These are phyloP conservation scores for Caradrina clavipalpis DNA, from an alignment of 2,888 invertebrate species.

Conservation along the genomic window DNA sequence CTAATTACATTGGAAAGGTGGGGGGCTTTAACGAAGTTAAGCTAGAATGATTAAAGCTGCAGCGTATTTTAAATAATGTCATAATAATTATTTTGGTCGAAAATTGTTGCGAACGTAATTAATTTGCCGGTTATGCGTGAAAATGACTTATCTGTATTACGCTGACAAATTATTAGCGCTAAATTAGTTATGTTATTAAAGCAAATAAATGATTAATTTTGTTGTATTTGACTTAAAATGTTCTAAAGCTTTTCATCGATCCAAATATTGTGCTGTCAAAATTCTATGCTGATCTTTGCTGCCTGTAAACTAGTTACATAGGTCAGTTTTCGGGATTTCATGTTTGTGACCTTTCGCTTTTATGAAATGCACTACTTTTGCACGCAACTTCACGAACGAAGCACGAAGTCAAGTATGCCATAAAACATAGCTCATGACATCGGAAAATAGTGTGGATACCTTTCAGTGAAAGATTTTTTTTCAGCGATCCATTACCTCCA, in stretches of 20 bases:
- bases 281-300: too few species aligned
- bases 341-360: too few species aligned
- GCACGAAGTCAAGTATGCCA: too few species aligned
- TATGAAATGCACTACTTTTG: too few species aligned
- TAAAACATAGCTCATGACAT: too few species aligned
- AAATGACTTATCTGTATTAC: constrained; percentile 31
- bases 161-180: background rate
- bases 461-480: too few species aligned
- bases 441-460: too few species aligned
- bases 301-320: too few species aligned
- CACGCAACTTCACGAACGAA: too few species aligned
- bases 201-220: constrained; percentile 6
- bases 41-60: constrained; percentile 1
- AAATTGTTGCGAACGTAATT: constrained; percentile 16
- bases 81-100: constrained; percentile 6
- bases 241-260: background rate
- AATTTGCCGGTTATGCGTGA: constrained; percentile 5
- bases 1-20: constrained; percentile 6
- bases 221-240: too few species aligned
- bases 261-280: background rate
- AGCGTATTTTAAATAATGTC: constrained; percentile 3
- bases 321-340: too few species aligned
- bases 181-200: background rate
- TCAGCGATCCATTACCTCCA: too few species aligned
- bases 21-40: constrained; percentile 3